A percentile compares a stretch with the other conserved stretches of the same genome.
Evolutionary conservation across 37 sponge, comb jelly and placozoan species (phyloP).

Genomic region (Eunapius fragilis): DNA sequence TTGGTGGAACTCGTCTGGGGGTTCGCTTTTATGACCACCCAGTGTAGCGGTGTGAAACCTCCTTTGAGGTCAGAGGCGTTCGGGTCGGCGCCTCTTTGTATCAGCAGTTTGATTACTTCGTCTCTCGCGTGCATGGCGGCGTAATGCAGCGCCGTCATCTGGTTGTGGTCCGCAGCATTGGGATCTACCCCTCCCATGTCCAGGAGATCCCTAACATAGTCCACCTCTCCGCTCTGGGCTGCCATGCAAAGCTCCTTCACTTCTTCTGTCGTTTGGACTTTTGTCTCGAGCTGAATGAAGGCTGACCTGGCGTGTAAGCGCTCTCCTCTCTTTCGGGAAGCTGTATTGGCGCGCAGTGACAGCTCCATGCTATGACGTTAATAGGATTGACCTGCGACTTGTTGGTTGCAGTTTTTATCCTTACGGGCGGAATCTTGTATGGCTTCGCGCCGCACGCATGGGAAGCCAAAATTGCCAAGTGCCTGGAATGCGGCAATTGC

Average conservation of each 20-base stretch:
- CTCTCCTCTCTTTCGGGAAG: neutral
- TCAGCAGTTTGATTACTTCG: conserved; percentile 33
- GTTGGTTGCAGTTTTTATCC: neutral
- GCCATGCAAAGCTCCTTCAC: conserved; percentile 33
- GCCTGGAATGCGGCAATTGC: too few relatives aligned
- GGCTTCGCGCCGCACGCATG: too few relatives aligned
- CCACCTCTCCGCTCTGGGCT: conserved; percentile 57
- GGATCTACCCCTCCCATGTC: conserved; percentile 39
- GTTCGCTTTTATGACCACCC: conserved; percentile 60
- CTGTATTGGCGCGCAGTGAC: neutral
- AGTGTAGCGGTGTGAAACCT: conserved; percentile 69
- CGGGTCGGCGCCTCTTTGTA: conserved; percentile 49
- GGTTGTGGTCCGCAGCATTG: conserved; percentile 46
- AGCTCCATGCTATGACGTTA: neutral
- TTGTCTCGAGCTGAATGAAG: neutral
- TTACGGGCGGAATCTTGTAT: neutral
- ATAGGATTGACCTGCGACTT: neutral
- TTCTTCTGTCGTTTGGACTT: conserved; percentile 16
- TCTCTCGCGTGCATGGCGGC: conserved; percentile 72
- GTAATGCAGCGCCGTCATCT: conserved; percentile 67
- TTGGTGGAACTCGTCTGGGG: conserved; percentile 25
- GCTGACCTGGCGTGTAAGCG: neutral
- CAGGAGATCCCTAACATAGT: conserved; percentile 17
- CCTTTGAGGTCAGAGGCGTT: conserved; percentile 60
- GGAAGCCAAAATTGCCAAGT: too few relatives aligned